Percentiles rank a stretch among this genome's conserved stretches.
phyloP scores from a whole-genome alignment of 2,888 invertebrate genomes.

The Seladonia tumulorum region DNA sequence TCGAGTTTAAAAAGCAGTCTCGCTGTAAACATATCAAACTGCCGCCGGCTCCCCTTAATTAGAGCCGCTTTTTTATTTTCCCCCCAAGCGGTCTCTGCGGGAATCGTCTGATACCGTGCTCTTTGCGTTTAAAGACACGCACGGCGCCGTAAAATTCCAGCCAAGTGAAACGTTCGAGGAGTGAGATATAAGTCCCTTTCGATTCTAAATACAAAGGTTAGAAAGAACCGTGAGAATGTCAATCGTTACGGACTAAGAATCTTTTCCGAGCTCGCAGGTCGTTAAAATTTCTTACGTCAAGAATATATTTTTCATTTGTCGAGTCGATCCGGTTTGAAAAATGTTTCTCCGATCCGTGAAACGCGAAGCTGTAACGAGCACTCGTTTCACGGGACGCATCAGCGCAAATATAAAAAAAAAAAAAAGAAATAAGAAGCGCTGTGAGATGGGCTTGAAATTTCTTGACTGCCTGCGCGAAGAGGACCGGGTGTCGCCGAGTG shows the following conservation, averaged over 20 bases:
- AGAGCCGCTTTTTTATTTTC: constrained; percentile 72
- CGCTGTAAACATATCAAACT: constrained; percentile 78
- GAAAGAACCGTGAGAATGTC: not conserved
- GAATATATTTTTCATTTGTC: constrained; percentile 1
- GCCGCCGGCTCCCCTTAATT: constrained; percentile 74
- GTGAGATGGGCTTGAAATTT: constrained; percentile 44
- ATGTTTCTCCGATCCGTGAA: not conserved
- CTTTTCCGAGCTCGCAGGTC: not conserved
- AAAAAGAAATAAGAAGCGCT: constrained; percentile 28
- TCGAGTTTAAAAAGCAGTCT: constrained; percentile 72
- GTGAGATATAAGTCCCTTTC: not conserved
- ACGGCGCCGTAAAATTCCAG: not conserved
- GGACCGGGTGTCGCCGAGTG: constrained; percentile 18
- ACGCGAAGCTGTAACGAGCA: constrained; percentile 1
- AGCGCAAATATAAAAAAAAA: not conserved
- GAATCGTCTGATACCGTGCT: not conserved
- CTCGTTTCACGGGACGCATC: not conserved
- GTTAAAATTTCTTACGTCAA: not conserved
- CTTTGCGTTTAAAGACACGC: constrained; percentile 8
- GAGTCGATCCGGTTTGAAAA: not conserved
- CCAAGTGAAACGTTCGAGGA: not conserved
- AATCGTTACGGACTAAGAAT: not conserved
- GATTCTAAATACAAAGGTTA: not conserved
- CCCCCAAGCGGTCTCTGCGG: not conserved
- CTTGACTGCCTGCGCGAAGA: constrained; percentile 23